Conservation (phyloP, 2,113 vertebrate species). For the Chaetops frenatus region DNA sequence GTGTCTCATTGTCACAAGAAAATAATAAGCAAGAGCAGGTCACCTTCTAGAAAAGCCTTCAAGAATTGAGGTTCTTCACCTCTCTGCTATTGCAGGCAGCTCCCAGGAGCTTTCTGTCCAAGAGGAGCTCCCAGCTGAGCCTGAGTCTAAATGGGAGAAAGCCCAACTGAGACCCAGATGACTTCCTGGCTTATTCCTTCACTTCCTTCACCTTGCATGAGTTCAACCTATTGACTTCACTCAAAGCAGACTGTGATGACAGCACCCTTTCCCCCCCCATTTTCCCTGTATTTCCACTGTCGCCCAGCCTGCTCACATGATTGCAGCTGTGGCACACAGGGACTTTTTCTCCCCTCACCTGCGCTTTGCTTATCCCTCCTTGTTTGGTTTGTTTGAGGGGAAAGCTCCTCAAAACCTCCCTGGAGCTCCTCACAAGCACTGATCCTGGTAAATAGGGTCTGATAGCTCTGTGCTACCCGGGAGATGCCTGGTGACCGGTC, state of each 20-base stretch:
- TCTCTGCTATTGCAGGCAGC: neutral
- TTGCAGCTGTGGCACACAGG: fast-evolving
- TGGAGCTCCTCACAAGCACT: neutral
- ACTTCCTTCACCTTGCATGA: neutral
- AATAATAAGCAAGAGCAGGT: neutral
- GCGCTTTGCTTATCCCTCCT: fast-evolving
- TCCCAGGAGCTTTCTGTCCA: neutral
- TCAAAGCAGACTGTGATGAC: neutral
- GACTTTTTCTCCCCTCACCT: neutral
- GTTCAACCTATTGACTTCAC: neutral
- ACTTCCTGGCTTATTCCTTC: neutral
- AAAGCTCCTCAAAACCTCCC: neutral
- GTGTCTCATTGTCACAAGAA: neutral
- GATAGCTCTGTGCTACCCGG: fast-evolving
- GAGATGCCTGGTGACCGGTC: fast-evolving
- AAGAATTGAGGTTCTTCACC: neutral
- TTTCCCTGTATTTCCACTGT: neutral
- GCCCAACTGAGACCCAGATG: neutral
- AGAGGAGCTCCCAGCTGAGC: neutral
- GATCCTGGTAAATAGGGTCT: neutral
- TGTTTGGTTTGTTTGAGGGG: neutral
- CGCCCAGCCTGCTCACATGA: neutral
- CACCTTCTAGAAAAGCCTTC: neutral
- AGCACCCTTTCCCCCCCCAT: fast-evolving
- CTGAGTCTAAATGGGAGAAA: neutral